Evolutionary conservation across 2,113 vertebrate species (phyloP), one percentile per base, ranked within the genome.

Genomic region (Nycticorax nycticorax): DNA sequence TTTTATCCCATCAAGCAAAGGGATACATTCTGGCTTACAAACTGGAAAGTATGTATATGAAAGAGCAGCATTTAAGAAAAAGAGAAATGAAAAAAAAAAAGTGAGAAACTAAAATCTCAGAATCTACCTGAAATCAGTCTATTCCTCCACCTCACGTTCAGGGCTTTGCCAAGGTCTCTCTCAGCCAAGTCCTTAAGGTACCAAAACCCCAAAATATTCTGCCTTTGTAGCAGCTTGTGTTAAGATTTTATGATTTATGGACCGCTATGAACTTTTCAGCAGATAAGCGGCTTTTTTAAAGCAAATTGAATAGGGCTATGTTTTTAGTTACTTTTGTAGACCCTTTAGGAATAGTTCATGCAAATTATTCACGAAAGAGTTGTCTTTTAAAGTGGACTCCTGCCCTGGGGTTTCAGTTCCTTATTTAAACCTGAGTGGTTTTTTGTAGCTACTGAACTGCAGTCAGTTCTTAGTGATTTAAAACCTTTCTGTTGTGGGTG

Each of bases 81-180:
- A n/a, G 8, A 20, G 5, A 52, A 35, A 32, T 2, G 39, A 37
- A 48, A 32, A 50, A 48, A 32, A 50, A 52, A 41, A 0, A 33
- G 1, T 0, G 2, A 68, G 26, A 45, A 53, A 82, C n/a, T 1
- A 41, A 35, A 22, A 52, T 28, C 32, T 45, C 45, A 50, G 74
- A 74, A 32, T 57, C 41, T 63, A 52, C 10, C 15, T 3, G 1
- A 88, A 89, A 63, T 33, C 16, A 41, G 10, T 52, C 8, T 43
- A 8, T 39, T 69, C 20, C 5, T 85, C 10, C 64, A 66, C 5
- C 12, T 50, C 14, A 6, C 66, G 14, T 56, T 57, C 39, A 56
- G 28, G 14, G 12, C 43, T 55, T 87, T 73, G 27, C 41, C 39
- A 55, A 71, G 9, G 16, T 57, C 53, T 77, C 89, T 62, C 45